These are phyloP conservation scores for Elanoides forficatus DNA, from an alignment of 2,113 vertebrate species.

Conservation along the genomic window DNA sequence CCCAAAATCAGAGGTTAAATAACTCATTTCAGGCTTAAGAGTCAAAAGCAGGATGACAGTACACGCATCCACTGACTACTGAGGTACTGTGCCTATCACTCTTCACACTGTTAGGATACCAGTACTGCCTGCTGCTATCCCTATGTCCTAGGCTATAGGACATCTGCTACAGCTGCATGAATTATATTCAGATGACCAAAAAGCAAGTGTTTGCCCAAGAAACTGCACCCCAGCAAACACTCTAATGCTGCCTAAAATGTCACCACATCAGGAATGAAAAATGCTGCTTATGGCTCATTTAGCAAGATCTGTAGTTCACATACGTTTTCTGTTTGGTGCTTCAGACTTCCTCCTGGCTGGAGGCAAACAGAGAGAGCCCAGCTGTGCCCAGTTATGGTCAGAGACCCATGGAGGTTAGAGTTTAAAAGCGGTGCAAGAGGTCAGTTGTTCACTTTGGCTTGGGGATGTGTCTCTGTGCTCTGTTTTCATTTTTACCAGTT, in stretches of 20 bases:
- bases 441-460: background rate
- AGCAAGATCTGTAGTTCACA: slow-evolving; percentile 28
- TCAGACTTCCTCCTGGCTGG: background rate
- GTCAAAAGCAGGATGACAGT: background rate
- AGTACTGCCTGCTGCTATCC: background rate
- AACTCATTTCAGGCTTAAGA: background rate
- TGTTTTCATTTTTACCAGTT: background rate
- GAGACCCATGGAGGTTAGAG: background rate
- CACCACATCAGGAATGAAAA: background rate
- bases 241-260: background rate
- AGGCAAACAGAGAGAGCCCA: background rate
- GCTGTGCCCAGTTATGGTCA: slow-evolving; percentile 50
- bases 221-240: background rate
- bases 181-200: background rate
- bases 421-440: background rate
- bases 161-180: background rate
- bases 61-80: fast-evolving
- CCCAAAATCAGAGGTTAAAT: background rate
- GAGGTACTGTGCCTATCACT: background rate
- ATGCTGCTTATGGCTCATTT: background rate
- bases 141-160: background rate
- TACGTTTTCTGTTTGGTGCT: slow-evolving; percentile 25
- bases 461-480: fast-evolving
- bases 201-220: background rate
- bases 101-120: too few relatives aligned